Evolutionary conservation across 2,888 invertebrate genomes (phyloP).

Genomic region (Cantharis lateralis): DNA sequence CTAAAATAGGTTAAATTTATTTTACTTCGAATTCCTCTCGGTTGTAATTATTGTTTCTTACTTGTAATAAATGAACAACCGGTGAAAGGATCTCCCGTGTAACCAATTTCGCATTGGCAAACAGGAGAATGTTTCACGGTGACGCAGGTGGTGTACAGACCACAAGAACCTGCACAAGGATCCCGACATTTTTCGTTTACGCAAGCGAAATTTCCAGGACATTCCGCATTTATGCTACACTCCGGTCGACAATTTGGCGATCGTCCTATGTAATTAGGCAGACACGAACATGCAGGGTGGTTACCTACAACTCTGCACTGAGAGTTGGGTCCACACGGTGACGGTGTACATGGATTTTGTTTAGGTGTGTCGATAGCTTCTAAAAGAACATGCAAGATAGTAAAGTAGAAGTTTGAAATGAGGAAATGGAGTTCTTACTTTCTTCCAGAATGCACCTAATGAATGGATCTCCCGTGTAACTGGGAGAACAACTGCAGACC

Average conservation of each 20-base stretch:
- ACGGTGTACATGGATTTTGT: constrained; percentile 77
- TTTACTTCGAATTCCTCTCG: not conserved
- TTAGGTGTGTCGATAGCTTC: constrained; percentile 59
- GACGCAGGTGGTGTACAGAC: constrained; percentile 74
- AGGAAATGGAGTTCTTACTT: constrained; percentile 60
- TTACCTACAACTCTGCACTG: constrained; percentile 78
- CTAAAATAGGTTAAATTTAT: constrained; percentile 50
- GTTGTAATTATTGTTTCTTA: constrained; percentile 21
- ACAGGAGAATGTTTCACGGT: constrained; percentile 84
- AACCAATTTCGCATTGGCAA: constrained; percentile 80
- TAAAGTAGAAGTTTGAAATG: constrained; percentile 11
- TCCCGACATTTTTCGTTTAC: constrained; percentile 79
- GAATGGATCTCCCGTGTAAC: constrained; percentile 82
- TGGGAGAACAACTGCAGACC: constrained; percentile 78
- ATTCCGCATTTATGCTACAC: constrained; percentile 84
- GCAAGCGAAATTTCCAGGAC: constrained; percentile 82
- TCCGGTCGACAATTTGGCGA: constrained; percentile 86
- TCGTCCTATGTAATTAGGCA: constrained; percentile 77
- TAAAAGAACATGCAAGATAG: constrained; percentile 35
- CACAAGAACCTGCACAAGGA: constrained; percentile 86
- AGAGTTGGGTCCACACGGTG: constrained; percentile 84
- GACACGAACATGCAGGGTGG: constrained; percentile 80
- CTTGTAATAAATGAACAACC: constrained; percentile 62
- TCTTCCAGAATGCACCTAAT: constrained; percentile 70
- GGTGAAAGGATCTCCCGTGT: constrained; percentile 83